Evolutionary conservation across 2,113 vertebrate genomes (phyloP), one percentile per base, ranked within the genome.

Genomic region (Urocitellus parryii): DNA sequence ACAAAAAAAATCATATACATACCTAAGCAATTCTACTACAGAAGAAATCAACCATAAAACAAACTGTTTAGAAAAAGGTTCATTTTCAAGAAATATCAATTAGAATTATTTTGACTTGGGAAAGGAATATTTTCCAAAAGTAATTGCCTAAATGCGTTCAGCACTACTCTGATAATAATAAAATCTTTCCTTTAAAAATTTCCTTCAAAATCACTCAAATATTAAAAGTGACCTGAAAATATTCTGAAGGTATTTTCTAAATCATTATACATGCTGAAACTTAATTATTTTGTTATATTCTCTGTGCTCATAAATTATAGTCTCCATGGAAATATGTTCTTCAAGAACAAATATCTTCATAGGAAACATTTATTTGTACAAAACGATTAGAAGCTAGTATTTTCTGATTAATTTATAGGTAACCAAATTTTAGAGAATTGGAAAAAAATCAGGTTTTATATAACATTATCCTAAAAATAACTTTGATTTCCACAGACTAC

Each of bases 191-290:
- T 20, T 53, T 34, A 61, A 42, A 84, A 70, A 51, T 90, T 90
- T 76, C 11, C 6, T 93, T 94, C 78, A 86, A 18, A 94, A 74
- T 68, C 25, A 80, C 1, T 86, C 45, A 83, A 77, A 90, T 80
- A 45, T 80, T 90, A 37, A 72, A 94, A 81, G 34, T 87, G 0
- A 72, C 8, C 61, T 80, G 20, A 42, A 92, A 70, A 85, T 79
- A 14, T 92, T 80, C 24, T 72, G 0, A 70, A 58, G 3, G 2
- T 80, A 51, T 76, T 88, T 72, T 87, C 22, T 87, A 88, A 85
- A 6, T 65, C 24, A 82, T 58, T 79, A 72, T 32, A 3, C 14
- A 81, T 65, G 85, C 13, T 65, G 18, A 51, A 39, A 90, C 5
- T 13, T 80, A 90, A 48, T 86, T 70, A 42, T 72, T 85, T 48